Evolutionary conservation across 23 tunicate species (phyloP).

Genomic region (Phallusia fumigata): DNA sequence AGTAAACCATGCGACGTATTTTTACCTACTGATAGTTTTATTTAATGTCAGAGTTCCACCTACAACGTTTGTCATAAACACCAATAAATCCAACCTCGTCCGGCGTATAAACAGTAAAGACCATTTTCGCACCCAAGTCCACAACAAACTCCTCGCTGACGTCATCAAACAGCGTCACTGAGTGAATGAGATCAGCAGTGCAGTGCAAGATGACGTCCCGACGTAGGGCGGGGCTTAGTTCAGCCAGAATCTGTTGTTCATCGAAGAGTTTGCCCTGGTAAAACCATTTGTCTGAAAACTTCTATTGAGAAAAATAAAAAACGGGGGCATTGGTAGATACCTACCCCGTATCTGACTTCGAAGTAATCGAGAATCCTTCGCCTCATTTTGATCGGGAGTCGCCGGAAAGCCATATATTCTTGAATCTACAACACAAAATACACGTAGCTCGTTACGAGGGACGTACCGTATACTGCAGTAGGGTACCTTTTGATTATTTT

Average conservation of each 20-base stretch:
- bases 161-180: constrained; percentile 85
- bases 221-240: constrained; percentile 73
- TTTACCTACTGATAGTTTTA: no score
- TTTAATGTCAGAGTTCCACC: no score
- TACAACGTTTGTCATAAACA: not conserved
- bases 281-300: not conserved
- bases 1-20: no score
- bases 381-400: constrained; percentile 37
- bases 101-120: constrained; percentile 52
- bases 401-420: constrained; percentile 61
- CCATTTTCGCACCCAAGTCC: constrained; percentile 49
- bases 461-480: no score
- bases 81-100: constrained; percentile 36
- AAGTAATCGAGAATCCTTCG: constrained; percentile 57
- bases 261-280: constrained; percentile 86
- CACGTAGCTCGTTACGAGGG: no score
- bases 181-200: constrained; percentile 67
- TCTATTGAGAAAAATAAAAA: no score
- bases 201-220: constrained; percentile 68
- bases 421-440: constrained; percentile 31
- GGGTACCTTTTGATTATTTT: no score
- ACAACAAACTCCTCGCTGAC: constrained; percentile 80
- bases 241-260: constrained; percentile 68
- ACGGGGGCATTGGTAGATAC: not conserved
- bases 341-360: constrained; percentile 53